Evolutionary conservation across 53 echinoderm and acorn worm species (phyloP), one percentile per base, ranked within the genome.

Genomic region (Echinarachnius parma): DNA sequence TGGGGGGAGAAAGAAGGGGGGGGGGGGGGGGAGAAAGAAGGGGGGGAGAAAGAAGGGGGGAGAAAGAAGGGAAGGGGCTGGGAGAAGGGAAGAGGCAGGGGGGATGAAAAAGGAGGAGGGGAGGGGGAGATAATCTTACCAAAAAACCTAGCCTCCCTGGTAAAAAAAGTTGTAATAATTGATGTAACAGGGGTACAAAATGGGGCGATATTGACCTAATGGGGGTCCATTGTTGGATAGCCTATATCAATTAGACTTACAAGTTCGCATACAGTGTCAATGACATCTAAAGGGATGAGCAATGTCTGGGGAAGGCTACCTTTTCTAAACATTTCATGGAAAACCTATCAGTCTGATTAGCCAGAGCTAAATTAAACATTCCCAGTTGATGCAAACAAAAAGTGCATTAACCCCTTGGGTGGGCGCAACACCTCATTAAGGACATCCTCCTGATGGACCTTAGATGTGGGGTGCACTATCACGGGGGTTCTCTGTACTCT

Each of bases 301-400:
- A 14, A 31, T 1, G 46, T 11, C 30, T 0, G 31, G 36, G 34
- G 28, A 57, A 55, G 55, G 56, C 74, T 39, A 39, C 39, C 7
- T 39, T 39, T 72, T 27, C 74, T n/a, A n/a, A 72, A 28, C 7
- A 57, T 56, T 72, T 72, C 74, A 56, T 56, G 74, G 74, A 72
- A 72, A 72, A 72, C 42, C 74, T 44, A 72, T 72, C 74, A 56
- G 55, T 27, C 15, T 42, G 74, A 72, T 72, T 72, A 72, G 74
- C 74, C 55, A n/a, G n/a, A n/a, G 35, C 55, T 56, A 72, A 72
- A 72, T 72, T 72, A 72, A 72, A 72, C 74, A 72, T 56, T 27
- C 28, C 7, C 37, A 72, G 39, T 72, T 57, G 37, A 57, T 57
- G 74, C 57, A 72, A 72, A n/a, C n/a, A n/a, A 69, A 72, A 26